phyloP scores from a whole-genome alignment of 2,888 invertebrate genomes.

The Lycaena phlaeas region DNA sequence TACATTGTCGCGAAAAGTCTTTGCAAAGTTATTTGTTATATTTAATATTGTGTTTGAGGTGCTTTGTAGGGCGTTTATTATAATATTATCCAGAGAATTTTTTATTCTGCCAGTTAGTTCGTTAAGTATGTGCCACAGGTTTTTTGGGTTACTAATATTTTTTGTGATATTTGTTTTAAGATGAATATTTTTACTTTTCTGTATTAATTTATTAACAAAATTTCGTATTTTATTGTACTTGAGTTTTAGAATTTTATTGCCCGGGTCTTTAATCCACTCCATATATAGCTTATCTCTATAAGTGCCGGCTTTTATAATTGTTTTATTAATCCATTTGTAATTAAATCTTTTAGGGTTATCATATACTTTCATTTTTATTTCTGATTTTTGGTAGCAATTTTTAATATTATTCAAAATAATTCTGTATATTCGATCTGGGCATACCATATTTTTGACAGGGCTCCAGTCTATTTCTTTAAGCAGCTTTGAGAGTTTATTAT shows the following conservation, averaged over 20 bases:
- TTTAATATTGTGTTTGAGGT: not conserved
- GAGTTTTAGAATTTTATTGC: too few relatives aligned
- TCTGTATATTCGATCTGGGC: not conserved
- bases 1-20: not conserved
- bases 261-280: not conserved
- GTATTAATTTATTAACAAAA: constrained; percentile 12
- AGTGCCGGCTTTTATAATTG: not conserved
- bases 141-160: constrained; percentile 1
- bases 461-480: constrained; percentile 2
- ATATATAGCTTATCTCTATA: not conserved
- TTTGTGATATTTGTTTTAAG: constrained; percentile 7
- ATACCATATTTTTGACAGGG: not conserved
- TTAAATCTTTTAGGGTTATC: too few relatives aligned
- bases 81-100: not conserved
- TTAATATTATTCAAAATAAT: not conserved
- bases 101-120: constrained; percentile 5
- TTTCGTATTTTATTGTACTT: constrained; percentile 13
- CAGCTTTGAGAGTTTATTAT: not conserved
- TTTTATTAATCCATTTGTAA: not conserved
- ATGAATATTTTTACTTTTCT: too few relatives aligned
- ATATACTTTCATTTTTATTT: constrained; percentile 3
- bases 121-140: not conserved
- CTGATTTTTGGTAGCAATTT: constrained; percentile 3
- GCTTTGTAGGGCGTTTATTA: constrained; percentile 1
- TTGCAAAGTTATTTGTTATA: too few relatives aligned